Evolutionary conservation across 2,113 vertebrate genomes (phyloP).

Genomic region (Dascyllus trimaculatus): DNA sequence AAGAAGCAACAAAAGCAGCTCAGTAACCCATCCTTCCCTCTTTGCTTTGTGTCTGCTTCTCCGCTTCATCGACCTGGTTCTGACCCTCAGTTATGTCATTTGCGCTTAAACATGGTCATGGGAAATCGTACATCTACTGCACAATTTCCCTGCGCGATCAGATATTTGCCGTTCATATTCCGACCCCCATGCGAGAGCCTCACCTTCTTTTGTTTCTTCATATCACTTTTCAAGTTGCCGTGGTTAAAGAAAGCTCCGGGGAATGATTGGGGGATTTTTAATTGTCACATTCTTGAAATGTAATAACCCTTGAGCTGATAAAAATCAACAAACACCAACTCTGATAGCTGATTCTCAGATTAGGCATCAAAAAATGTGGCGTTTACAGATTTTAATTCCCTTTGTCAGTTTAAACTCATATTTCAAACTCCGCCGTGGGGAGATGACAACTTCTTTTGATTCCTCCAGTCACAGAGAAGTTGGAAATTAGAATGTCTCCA

Average conservation of each 20-base stretch:
- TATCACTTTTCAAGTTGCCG: constrained; percentile 45
- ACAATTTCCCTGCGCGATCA: constrained; percentile 16
- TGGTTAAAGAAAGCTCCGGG: constrained; percentile 57
- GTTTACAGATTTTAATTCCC: constrained; percentile 85
- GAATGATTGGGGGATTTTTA: constrained; percentile 84
- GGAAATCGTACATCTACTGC: constrained; percentile 5
- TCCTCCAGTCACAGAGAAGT: constrained; percentile 73
- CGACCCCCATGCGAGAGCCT: constrained; percentile 16
- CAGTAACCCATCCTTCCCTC: constrained; percentile 53
- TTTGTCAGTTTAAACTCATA: constrained; percentile 84
- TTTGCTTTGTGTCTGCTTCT: constrained; percentile 32
- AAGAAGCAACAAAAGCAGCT: constrained; percentile 31
- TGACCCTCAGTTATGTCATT: constrained; percentile 41
- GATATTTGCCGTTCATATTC: constrained; percentile 17
- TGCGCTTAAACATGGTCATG: constrained; percentile 29
- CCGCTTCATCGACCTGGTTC: constrained; percentile 42
- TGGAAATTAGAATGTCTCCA: constrained; percentile 75
- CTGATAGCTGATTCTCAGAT: constrained; percentile 83
- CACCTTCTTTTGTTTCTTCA: constrained; percentile 24
- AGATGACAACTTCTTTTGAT: constrained; percentile 79
- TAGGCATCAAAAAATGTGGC: constrained; percentile 73
- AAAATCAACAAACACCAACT: constrained; percentile 85
- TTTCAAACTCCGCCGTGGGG: constrained; percentile 76
- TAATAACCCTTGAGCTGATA: constrained; percentile 85
- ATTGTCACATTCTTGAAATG: constrained; percentile 84